Conservation (phyloP, 64 coral and sea anemone genomes). For the Montipora capricornis region DNA sequence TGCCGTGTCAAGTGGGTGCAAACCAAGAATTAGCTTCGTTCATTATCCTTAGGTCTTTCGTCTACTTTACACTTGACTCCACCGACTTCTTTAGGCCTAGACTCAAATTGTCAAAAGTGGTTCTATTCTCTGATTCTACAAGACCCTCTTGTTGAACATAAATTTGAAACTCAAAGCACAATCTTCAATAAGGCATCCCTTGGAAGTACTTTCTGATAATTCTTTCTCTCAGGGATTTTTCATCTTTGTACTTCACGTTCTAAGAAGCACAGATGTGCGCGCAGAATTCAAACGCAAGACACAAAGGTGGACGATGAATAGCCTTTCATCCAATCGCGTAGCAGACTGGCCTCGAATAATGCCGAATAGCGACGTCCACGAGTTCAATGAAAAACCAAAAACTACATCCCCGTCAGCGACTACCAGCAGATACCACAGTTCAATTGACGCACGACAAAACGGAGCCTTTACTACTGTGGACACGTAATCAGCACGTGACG, state of each 20-base stretch:
- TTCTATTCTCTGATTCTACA: too few relatives aligned
- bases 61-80: too few relatives aligned
- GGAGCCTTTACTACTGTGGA: background rate
- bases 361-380: background rate
- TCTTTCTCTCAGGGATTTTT: slow-evolving; percentile 31
- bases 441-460: background rate
- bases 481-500: too few relatives aligned
- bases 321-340: background rate
- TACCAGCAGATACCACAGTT: background rate
- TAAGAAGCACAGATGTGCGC: slow-evolving; percentile 41
- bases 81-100: too few relatives aligned
- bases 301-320: slow-evolving; percentile 2
- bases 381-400: background rate
- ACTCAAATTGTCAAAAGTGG: too few relatives aligned
- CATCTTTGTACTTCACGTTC: slow-evolving; percentile 54
- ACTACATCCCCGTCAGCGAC: background rate
- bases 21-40: too few relatives aligned
- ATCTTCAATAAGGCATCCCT: background rate
- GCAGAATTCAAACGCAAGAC: slow-evolving; percentile 8
- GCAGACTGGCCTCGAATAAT: background rate
- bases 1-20: too few relatives aligned
- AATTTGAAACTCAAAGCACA: background rate
- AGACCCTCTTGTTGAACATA: too few relatives aligned
- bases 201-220: background rate
- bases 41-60: too few relatives aligned